phyloP scores from a whole-genome alignment of 2,888 invertebrate species.

The Nebria brevicollis region DNA sequence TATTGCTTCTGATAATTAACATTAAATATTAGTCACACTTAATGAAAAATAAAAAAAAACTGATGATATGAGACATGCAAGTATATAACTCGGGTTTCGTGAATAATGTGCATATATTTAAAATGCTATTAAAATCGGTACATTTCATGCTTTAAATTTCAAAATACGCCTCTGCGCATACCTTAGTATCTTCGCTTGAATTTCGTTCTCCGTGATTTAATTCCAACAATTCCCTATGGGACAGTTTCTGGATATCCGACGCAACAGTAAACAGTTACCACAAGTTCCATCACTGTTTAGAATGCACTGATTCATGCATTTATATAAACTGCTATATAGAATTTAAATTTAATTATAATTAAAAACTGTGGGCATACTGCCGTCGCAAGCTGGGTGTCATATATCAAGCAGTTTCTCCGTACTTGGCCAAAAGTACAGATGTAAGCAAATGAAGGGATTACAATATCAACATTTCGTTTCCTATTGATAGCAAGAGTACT shows the following conservation, averaged over 20 bases:
- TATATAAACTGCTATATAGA: not conserved
- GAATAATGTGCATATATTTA: too few relatives aligned
- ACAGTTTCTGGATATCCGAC: not conserved
- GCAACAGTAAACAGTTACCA: not conserved
- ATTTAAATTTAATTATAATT: too few relatives aligned
- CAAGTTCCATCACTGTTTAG: not conserved
- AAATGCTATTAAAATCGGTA: too few relatives aligned
- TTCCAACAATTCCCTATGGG: not conserved
- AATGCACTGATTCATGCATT: not conserved
- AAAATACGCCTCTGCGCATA: not conserved
- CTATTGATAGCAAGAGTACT: not conserved
- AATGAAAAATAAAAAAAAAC: too few relatives aligned
- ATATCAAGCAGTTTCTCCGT: slow-evolving; percentile 15
- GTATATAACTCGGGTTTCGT: too few relatives aligned
- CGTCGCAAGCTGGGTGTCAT: not conserved
- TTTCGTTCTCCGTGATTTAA: not conserved
- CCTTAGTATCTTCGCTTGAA: not conserved
- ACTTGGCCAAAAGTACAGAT: not conserved
- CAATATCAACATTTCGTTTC: not conserved
- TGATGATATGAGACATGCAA: too few relatives aligned
- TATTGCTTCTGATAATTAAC: not conserved
- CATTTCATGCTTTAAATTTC: not conserved
- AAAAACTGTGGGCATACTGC: not conserved
- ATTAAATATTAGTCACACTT: not conserved
- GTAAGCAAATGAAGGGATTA: not conserved